Percentiles rank a stretch among this genome's conserved stretches.
Evolutionary conservation across 2,113 vertebrate genomes (phyloP).

Genomic region (Embiotoca jacksoni): DNA sequence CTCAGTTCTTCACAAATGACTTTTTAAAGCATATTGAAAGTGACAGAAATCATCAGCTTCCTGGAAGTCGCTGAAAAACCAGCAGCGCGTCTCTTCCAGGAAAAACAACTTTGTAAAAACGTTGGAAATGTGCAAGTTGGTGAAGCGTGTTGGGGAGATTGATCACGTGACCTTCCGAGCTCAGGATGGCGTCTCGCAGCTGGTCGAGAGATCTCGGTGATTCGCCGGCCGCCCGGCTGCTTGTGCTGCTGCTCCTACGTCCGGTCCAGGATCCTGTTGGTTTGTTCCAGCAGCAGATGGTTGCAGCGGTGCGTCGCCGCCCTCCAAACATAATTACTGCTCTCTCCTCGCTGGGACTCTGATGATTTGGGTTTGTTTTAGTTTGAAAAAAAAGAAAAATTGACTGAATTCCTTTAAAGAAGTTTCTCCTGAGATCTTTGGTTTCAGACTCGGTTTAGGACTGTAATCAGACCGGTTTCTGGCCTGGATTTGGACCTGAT

Average conservation of each 20-base stretch:
- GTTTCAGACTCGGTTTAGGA: too few species aligned
- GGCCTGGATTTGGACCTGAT: too few species aligned
- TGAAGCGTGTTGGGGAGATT: not conserved
- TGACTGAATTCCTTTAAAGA: not conserved
- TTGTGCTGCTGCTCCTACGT: not conserved
- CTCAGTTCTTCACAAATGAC: too few species aligned
- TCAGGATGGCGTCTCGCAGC: not conserved
- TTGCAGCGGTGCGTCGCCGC: not conserved
- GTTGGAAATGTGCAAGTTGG: not conserved
- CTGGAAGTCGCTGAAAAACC: too few species aligned
- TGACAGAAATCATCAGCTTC: too few species aligned
- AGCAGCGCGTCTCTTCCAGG: too few species aligned
- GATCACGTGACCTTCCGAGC: slow-evolving; percentile 10
- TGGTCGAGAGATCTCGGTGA: too few species aligned
- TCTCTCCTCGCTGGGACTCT: not conserved
- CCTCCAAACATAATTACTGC: slow-evolving; percentile 11
- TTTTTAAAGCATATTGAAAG: too few species aligned
- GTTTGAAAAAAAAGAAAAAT: not conserved
- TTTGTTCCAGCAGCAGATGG: not conserved
- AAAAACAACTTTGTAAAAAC: not conserved
- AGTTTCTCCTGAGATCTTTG: too few species aligned
- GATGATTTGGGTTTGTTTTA: not conserved
- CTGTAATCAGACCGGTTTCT: too few species aligned
- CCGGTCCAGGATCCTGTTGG: too few species aligned
- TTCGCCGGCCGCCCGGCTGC: not conserved